Evolutionary conservation across 1,140 invertebrate species (phyloP).

Genomic region (Diuraphis noxia): DNA sequence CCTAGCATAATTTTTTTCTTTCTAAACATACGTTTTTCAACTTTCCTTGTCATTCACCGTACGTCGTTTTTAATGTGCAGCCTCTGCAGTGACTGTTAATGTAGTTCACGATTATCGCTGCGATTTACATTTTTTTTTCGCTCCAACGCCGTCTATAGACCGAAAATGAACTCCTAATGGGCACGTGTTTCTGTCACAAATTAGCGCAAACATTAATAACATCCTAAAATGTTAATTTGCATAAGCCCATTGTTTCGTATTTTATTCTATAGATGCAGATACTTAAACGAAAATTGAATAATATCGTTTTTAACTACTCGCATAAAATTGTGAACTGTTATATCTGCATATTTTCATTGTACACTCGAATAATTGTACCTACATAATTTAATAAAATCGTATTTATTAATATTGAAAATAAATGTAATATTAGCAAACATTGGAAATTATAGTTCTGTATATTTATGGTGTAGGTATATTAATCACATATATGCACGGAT

Average conservation of each 20-base stretch:
- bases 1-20: background rate
- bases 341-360: background rate
- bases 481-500: background rate
- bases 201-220: background rate
- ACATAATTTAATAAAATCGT: background rate
- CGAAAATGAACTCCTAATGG: slow-evolving; percentile 8
- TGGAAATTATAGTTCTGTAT: background rate
- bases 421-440: background rate
- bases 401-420: background rate
- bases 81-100: background rate
- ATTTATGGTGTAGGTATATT: background rate
- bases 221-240: background rate
- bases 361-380: background rate
- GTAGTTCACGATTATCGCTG: background rate
- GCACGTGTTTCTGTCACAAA: background rate
- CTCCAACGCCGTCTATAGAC: background rate
- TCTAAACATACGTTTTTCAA: background rate
- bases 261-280: background rate
- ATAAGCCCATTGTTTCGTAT: background rate
- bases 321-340: background rate
- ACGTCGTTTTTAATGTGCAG: background rate
- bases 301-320: background rate
- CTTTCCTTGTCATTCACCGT: background rate
- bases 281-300: background rate
- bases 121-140: slow-evolving; percentile 3